Conservation (phyloP, 1,140 invertebrate species). For the Heliconius himera region DNA sequence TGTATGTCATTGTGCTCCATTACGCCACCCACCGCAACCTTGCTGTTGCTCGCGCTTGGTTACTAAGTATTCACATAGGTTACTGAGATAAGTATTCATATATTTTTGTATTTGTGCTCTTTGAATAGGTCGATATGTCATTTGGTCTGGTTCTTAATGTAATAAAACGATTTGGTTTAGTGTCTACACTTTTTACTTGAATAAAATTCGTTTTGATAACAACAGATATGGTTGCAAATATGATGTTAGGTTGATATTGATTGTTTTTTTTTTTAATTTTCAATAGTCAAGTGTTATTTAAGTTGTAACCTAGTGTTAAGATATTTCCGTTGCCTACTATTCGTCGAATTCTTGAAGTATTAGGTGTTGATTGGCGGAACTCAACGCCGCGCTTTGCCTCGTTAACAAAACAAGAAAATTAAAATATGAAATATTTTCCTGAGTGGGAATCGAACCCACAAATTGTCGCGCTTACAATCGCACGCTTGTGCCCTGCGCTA, state of each 20-base stretch:
- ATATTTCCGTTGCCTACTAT: too few species aligned
- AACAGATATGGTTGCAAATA: neutral
- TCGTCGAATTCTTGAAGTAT: too few species aligned
- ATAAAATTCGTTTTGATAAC: neutral
- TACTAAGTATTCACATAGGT: constrained; percentile 38
- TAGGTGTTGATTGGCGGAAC: too few species aligned
- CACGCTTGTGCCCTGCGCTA: too few species aligned
- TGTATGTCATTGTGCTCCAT: constrained; percentile 40
- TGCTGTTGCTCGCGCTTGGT: constrained; percentile 55
- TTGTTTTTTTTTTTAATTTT: neutral
- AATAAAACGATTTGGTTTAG: neutral
- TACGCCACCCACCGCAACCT: constrained; percentile 63
- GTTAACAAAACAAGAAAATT: too few species aligned
- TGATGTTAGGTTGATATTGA: neutral
- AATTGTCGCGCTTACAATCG: too few species aligned
- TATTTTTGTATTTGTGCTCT: constrained; percentile 54
- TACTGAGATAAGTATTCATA: constrained; percentile 42
- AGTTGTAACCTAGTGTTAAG: too few species aligned
- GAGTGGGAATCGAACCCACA: too few species aligned
- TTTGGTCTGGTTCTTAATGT: neutral
- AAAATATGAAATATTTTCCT: too few species aligned
- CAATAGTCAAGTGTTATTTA: neutral
- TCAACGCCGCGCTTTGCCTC: too few species aligned
- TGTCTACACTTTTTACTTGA: neutral
- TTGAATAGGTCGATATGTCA: constrained; percentile 60